Evolutionary conservation across 2,888 invertebrate genomes (phyloP).

Genomic region (Pandemis corylana): DNA sequence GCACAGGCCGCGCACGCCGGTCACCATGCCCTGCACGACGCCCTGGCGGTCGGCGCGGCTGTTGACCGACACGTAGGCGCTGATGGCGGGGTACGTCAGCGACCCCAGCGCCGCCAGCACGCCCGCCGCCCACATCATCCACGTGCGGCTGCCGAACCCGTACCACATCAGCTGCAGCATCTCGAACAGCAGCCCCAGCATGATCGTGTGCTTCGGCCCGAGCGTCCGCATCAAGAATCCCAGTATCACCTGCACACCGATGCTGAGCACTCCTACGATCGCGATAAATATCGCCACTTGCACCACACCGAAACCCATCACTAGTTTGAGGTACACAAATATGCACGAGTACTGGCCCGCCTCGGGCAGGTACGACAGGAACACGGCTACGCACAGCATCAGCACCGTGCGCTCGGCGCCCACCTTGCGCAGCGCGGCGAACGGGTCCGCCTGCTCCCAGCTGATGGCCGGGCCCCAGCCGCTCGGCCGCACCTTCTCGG

Average conservation of each 20-base stretch:
- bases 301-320: constrained; percentile 97
- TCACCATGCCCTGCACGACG: constrained; percentile 98
- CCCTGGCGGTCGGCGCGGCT: constrained; percentile 99
- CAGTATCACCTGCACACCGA: constrained; percentile 95
- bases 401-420: constrained; percentile 98
- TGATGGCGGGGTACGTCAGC: constrained; percentile 99
- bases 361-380: constrained; percentile 98
- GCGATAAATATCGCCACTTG: constrained; percentile 99
- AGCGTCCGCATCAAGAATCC: constrained; percentile 93
- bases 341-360: constrained; percentile 99
- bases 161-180: constrained; percentile 99
- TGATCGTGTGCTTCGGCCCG: constrained; percentile 98
- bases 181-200: constrained; percentile 98
- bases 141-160: constrained; percentile 97
- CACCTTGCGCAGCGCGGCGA: constrained; percentile 95
- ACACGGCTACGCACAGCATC: constrained; percentile 98
- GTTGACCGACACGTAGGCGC: constrained; percentile 98
- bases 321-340: constrained; percentile 98
- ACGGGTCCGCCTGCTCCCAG: constrained; percentile 99
- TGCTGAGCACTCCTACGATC: constrained; percentile 97
- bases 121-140: constrained; percentile 99
- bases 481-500: constrained; percentile 93
- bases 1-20: constrained; percentile 98
- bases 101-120: constrained; percentile 97
- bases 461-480: constrained; percentile 95